Evolutionary conservation across 2,797 vertebrate species (phyloP).

Genomic region (Agapornis canus): DNA sequence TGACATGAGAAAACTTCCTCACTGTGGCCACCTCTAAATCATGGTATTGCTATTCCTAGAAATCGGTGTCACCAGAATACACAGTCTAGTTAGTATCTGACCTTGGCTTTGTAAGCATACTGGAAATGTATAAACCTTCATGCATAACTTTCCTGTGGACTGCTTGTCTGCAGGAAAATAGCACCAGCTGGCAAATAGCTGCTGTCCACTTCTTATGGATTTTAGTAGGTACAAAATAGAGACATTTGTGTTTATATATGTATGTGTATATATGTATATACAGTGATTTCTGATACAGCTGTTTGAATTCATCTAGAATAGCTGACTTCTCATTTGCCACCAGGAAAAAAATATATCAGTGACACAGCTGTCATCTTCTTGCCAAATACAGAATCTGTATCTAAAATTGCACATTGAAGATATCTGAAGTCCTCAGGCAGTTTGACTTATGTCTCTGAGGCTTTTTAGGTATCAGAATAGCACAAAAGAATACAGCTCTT

Average conservation of each 20-base stretch:
- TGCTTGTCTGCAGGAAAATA: not conserved
- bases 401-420: not conserved
- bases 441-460: not conserved
- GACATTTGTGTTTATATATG: not conserved
- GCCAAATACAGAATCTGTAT: not conserved
- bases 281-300: not conserved
- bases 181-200: not conserved
- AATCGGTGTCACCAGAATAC: not conserved
- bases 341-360: not conserved
- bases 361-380: not conserved
- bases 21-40: not conserved
- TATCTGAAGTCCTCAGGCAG: not conserved
- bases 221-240: not conserved
- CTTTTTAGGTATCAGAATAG: not conserved
- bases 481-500: not conserved
- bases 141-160: not conserved
- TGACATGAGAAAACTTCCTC: not conserved
- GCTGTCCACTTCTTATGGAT: not conserved
- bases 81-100: not conserved
- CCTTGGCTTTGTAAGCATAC: not conserved
- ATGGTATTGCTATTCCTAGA: not conserved
- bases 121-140: not conserved
- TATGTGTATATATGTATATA: too few species aligned
- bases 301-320: not conserved
- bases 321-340: not conserved